phyloP scores from a whole-genome alignment of 1,140 invertebrate species.

The Sitobion miscanthi region DNA sequence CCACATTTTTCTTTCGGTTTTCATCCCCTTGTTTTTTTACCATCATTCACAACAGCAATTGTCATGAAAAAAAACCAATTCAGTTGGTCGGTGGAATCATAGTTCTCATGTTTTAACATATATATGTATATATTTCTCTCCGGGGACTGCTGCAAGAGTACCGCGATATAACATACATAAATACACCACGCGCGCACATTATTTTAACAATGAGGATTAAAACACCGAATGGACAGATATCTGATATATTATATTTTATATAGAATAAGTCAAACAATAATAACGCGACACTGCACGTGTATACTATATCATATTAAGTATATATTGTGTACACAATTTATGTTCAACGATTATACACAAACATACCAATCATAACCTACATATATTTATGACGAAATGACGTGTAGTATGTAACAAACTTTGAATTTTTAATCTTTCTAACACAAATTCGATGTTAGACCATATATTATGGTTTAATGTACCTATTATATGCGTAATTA shows the following conservation, averaged over 20 bases:
- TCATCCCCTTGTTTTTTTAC: neutral
- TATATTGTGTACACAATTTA: too few species aligned
- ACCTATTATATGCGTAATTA: neutral
- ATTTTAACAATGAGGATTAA: neutral
- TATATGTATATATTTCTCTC: neutral
- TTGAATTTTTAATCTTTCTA: neutral
- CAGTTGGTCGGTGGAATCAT: neutral
- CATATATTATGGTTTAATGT: neutral
- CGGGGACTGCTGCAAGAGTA: neutral
- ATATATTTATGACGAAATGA: too few species aligned
- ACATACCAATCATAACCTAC: too few species aligned
- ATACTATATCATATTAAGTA: neutral
- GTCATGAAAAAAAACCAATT: slow-evolving; percentile 1
- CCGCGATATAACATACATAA: neutral
- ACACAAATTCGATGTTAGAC: neutral
- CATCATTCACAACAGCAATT: neutral
- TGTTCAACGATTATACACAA: too few species aligned
- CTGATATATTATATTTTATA: neutral
- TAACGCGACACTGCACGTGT: neutral
- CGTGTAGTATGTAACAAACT: neutral
- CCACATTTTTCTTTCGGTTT: neutral
- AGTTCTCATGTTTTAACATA: neutral
- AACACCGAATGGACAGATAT: neutral
- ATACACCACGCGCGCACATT: neutral
- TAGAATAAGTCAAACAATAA: neutral